Evolutionary conservation across 2,113 vertebrate species (phyloP).

Genomic region (Planiliza haematocheilus): DNA sequence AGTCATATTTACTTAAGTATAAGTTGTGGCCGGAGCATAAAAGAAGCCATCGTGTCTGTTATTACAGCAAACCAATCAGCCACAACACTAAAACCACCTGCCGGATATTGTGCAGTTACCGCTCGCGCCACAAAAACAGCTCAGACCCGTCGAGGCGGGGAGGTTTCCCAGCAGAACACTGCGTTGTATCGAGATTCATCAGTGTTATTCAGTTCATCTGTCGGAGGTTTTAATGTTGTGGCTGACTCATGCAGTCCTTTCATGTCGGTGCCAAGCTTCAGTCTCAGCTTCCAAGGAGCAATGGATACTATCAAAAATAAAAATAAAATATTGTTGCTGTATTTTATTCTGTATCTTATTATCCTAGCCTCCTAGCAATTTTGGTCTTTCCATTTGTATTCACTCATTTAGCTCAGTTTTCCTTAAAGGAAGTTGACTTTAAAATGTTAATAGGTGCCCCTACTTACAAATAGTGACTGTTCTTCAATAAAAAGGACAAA

Average conservation of each 20-base stretch:
- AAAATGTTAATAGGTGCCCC: neutral
- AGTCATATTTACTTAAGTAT: constrained; percentile 23
- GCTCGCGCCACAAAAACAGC: too few relatives aligned
- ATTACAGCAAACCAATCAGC: neutral
- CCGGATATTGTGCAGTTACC: too few relatives aligned
- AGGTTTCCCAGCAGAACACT: too few relatives aligned
- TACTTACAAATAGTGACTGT: neutral
- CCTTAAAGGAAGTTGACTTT: neutral
- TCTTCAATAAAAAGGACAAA: neutral
- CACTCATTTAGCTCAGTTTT: neutral
- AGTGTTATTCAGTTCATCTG: too few relatives aligned
- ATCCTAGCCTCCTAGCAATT: neutral
- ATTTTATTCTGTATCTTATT: neutral
- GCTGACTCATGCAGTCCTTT: neutral
- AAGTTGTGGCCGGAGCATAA: neutral
- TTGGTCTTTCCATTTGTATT: neutral
- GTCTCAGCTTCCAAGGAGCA: neutral
- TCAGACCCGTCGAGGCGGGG: too few relatives aligned
- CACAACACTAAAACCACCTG: too few relatives aligned
- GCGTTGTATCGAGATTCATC: too few relatives aligned
- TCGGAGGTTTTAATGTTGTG: too few relatives aligned
- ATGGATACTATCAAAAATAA: too few relatives aligned
- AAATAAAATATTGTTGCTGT: neutral
- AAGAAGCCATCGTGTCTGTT: neutral
- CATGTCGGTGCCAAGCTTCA: neutral